phyloP scores from a whole-genome alignment of 2,888 invertebrate genomes.

The Lasiommata megera region DNA sequence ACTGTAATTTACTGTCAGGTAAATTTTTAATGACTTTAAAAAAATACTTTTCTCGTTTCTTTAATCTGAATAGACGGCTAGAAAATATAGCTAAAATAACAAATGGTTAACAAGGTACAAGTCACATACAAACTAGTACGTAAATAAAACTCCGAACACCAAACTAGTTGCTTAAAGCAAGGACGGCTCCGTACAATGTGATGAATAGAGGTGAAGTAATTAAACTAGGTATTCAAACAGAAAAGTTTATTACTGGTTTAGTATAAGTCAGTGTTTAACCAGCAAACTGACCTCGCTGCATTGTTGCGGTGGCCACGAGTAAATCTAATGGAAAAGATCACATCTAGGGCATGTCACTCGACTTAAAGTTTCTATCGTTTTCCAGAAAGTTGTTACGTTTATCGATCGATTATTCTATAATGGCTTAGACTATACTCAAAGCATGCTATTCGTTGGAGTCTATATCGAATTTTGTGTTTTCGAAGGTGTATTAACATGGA shows the following conservation, averaged over 20 bases:
- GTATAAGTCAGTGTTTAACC: conserved; percentile 9
- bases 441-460: no score
- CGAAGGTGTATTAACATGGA: no score
- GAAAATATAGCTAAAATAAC: background rate
- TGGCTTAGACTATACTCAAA: no score
- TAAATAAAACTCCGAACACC: background rate
- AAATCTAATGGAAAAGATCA: background rate
- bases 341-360: background rate
- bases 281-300: conserved; percentile 20
- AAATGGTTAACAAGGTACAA: background rate
- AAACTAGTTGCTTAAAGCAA: background rate
- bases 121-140: background rate
- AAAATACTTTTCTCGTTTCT: no score
- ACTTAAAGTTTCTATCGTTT: no score
- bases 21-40: no score
- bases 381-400: no score
- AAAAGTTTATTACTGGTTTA: conserved; percentile 10
- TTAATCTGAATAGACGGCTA: no score
- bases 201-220: conserved; percentile 16
- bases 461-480: no score
- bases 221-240: conserved; percentile 16
- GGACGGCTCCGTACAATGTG: conserved; percentile 1
- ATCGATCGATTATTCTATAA: no score
- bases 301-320: conserved; percentile 15
- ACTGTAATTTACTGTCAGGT: no score